Evolutionary conservation across 2,888 invertebrate genomes (phyloP).

Genomic region (Liodrosophila aerea): DNA sequence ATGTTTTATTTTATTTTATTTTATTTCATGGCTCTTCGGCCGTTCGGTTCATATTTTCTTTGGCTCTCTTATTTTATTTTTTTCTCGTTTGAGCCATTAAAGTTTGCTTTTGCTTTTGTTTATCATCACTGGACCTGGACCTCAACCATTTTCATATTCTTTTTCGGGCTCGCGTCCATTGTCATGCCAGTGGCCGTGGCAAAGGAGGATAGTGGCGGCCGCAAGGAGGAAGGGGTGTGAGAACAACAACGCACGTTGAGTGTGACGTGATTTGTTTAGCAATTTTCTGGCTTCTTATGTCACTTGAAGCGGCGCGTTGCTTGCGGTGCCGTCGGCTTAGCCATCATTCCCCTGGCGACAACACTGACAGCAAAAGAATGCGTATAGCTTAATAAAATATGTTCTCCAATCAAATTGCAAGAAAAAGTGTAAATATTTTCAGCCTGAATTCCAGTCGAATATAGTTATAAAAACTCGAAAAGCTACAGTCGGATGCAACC

Average conservation of each 20-base stretch:
- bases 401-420: conserved; percentile 1
- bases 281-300: conserved; percentile 32
- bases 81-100: conserved; percentile 49
- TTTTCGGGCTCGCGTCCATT: conserved; percentile 7
- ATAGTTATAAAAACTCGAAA: no score
- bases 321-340: conserved; percentile 9
- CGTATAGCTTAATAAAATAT: conserved; percentile 9
- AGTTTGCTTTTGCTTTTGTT: conserved; percentile 48
- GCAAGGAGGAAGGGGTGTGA: neutral
- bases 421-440: neutral
- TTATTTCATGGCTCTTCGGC: conserved; percentile 42
- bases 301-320: conserved; percentile 25
- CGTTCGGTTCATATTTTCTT: conserved; percentile 44
- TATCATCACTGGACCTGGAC: conserved; percentile 30
- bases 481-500: no score
- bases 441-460: neutral
- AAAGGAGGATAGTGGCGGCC: no score
- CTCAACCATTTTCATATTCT: conserved; percentile 13
- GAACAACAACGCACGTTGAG: conserved; percentile 27
- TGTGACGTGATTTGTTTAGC: conserved; percentile 57
- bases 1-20: conserved; percentile 47
- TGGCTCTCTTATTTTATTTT: neutral
- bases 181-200: neutral
- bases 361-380: conserved; percentile 19
- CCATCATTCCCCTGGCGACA: conserved; percentile 1